Conservation (phyloP, 2,797 vertebrate species). For the Sebastes steindachneri region DNA sequence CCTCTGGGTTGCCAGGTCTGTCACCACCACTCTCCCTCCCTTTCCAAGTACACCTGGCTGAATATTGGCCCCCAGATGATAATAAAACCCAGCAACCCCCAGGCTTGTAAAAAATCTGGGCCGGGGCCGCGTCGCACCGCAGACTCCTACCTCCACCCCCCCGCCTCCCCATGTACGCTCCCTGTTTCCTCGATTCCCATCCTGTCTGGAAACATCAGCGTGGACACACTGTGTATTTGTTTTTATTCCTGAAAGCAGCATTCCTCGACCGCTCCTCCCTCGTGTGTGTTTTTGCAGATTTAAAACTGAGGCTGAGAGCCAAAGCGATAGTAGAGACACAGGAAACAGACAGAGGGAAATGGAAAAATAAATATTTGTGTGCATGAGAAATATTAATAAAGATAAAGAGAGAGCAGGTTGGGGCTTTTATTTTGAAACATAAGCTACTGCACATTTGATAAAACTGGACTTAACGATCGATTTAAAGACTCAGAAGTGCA, state of each 20-base stretch:
- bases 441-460: not conserved
- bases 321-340: slow-evolving; percentile 2
- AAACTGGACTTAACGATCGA: not conserved
- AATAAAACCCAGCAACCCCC: slow-evolving; percentile 59
- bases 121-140: slow-evolving; percentile 39
- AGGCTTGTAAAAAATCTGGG: slow-evolving; percentile 60
- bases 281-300: slow-evolving; percentile 36
- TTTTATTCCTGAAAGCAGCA: slow-evolving; percentile 58
- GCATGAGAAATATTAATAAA: not conserved
- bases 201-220: slow-evolving; percentile 62
- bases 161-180: not conserved
- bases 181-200: slow-evolving; percentile 61
- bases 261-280: slow-evolving; percentile 50
- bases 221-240: slow-evolving; percentile 48
- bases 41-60: slow-evolving; percentile 71
- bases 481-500: not conserved
- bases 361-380: not conserved
- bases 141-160: not conserved
- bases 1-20: slow-evolving; percentile 52
- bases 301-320: slow-evolving; percentile 13
- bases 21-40: slow-evolving; percentile 63
- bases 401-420: not conserved
- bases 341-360: not conserved
- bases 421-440: slow-evolving; percentile 23
- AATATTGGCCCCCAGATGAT: slow-evolving; percentile 70